Base-by-base conservation (phyloP, 2,888 invertebrate species). In the Ischnus inquisitorius region DNA sequence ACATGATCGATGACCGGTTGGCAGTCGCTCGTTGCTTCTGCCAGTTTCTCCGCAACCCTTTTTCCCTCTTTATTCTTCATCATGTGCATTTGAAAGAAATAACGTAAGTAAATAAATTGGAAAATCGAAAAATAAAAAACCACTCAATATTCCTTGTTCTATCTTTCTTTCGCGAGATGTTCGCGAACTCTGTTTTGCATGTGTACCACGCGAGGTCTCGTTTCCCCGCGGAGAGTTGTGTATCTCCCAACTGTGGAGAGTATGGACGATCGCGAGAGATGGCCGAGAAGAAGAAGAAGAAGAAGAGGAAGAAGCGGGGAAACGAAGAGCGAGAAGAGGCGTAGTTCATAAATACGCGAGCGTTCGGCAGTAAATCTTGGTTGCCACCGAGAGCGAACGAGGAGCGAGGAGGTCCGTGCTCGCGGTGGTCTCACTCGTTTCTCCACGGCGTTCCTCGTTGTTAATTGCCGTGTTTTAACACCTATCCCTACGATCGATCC, bases 381-480 rank as follows among this genome's bases (percentile, higher is more conserved):
- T 91, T 90, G 92, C 92, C 92, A 92, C 91, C 90, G 82, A 82
- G 82, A 82, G 71, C 75, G 79, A 75, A 65, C 62, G 69, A 48
- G 78, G 68, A 72, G 72, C 57, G 78, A 65, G 74, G 87, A 57
- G 71, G 69, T 62, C 48, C 74, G 62, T 6, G 88, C 90, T 87
- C 88, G 88, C 90, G 91, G 90, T 91, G 92, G 92, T 91, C 92
- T 89, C 89, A 86, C 88, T 88, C 90, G 85, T 88, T 46, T 88
- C 87, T 87, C 88, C 85, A 86, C 79, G 86, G 82, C 88, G 88
- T 87, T 89, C 90, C 88, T 89, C 90, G 91, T 92, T 92, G 92
- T 93, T 93, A 93, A 93, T 93, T 93, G 92, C 92, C 92, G 92
- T 93, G 93, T 93, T 93, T 93, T 93, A 93, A 93, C 93, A 92